Evolutionary conservation across 1,140 invertebrate genomes (phyloP), one percentile per base, ranked within the genome.

Genomic region (Drosophila lowei): DNA sequence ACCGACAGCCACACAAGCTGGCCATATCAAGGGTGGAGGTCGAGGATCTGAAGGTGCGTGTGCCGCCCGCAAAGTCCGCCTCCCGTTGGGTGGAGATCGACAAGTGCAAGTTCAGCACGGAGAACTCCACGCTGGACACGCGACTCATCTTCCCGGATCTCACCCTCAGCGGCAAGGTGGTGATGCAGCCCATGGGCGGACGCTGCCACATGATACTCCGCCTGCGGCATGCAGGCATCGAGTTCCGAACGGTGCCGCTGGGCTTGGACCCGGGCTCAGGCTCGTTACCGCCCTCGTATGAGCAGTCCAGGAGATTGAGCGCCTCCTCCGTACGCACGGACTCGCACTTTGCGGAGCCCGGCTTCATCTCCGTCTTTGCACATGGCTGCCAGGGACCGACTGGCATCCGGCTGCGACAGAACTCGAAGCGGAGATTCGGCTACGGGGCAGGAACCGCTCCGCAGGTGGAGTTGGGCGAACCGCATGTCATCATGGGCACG

Each of bases 351-450:
- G 93, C 96, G 0, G 95, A 97, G 80, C 96, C 95, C 0, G 94
- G 95, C 25, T 96, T 96, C 67, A 95, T 96, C 18, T 96, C 95
- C 11, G 95, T 97, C 0, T 96, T 96, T 81, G 96, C 96, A 1
- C 96, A 96, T 53, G 95, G 95, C 1, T 97, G 96, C 80, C 93
- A 95, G 79, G 93, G 89, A 49, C 85, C 90, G 3, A 90, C 50
- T 46, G 88, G 85, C 6, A 90, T 91, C 5, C 72, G 84, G 15
- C 43, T 89, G 6, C 75, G 90, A 0, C 90, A 90, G 64, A 91
- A 90, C 23, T 91, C 86, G 6, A 91, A 91, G 43, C 83, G 90
- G 1, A 74, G 90, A 6, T 91, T 84, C 18, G 77, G 84, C 7
- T 80, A 73, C 42, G 72, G 61, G 8, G 72, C 48, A 15, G 55